phyloP scores from a whole-genome alignment of 2,888 invertebrate species.

The Pharmacophagus antenor region DNA sequence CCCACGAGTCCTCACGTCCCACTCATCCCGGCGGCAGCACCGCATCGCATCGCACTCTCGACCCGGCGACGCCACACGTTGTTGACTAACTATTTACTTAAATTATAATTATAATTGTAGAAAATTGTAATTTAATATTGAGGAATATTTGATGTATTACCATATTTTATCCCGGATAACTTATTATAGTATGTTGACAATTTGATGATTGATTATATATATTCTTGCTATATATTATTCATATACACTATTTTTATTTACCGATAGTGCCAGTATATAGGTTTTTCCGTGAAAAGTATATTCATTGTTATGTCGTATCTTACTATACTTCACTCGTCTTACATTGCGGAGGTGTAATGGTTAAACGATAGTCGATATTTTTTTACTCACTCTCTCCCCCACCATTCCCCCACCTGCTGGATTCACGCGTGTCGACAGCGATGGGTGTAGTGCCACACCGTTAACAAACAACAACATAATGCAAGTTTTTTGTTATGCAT shows the following conservation, averaged over 20 bases:
- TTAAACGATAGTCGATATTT: constrained; percentile 19
- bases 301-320: constrained; percentile 74
- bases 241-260: constrained; percentile 71
- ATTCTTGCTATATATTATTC: constrained; percentile 59
- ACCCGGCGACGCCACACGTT: constrained; percentile 41
- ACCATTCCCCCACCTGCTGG: constrained; percentile 22
- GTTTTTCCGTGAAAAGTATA: constrained; percentile 48
- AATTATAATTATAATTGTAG: constrained; percentile 68
- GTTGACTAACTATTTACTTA: constrained; percentile 61
- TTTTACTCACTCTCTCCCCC: not conserved
- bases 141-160: constrained; percentile 31
- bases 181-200: constrained; percentile 59
- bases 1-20: constrained; percentile 19
- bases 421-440: constrained; percentile 33
- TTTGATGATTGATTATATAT: constrained; percentile 46
- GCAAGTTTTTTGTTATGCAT: constrained; percentile 20
- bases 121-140: constrained; percentile 64
- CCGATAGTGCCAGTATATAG: constrained; percentile 56
- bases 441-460: constrained; percentile 26
- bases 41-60: constrained; percentile 26
- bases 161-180: constrained; percentile 62
- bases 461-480: constrained; percentile 1
- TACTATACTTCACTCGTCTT: constrained; percentile 54
- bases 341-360: constrained; percentile 31
- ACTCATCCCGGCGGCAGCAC: constrained; percentile 22